These are phyloP conservation scores for Bhutanitis thaidina DNA, from an alignment of 2,888 invertebrate genomes.

Conservation along the genomic window DNA sequence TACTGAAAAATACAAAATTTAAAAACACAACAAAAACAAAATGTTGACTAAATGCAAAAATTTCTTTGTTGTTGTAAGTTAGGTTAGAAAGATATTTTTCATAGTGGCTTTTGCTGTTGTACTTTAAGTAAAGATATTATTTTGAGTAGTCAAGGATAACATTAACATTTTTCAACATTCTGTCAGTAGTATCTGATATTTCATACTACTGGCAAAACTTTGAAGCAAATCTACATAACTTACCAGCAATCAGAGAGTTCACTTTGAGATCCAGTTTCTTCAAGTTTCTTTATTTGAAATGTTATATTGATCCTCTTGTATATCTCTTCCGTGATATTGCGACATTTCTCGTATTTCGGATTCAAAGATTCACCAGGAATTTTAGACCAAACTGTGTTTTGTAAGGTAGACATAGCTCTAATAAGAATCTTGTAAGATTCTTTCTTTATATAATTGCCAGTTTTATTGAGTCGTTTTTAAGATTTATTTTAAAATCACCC, in stretches of 20 bases:
- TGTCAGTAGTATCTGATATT: too few species aligned
- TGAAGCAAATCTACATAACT: slow-evolving; percentile 1
- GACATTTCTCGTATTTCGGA: slow-evolving; percentile 69
- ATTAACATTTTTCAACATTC: too few species aligned
- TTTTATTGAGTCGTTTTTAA: slow-evolving; percentile 34
- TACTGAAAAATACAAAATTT: too few species aligned
- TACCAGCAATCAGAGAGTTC: slow-evolving; percentile 64
- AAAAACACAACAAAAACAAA: too few species aligned
- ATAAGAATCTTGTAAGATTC: slow-evolving; percentile 47
- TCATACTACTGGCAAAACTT: too few species aligned
- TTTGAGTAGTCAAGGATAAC: too few species aligned
- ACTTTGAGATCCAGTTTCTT: slow-evolving; percentile 54
- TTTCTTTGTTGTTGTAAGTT: too few species aligned
- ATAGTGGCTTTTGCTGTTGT: too few species aligned
- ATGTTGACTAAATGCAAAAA: too few species aligned
- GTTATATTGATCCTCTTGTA: slow-evolving; percentile 73
- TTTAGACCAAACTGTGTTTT: slow-evolving; percentile 50
- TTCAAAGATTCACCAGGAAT: slow-evolving; percentile 42
- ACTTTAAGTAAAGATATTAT: too few species aligned
- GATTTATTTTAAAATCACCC: slow-evolving; percentile 43
- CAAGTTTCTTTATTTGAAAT: slow-evolving; percentile 69
- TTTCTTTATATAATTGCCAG: slow-evolving; percentile 29
- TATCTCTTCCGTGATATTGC: slow-evolving; percentile 71
- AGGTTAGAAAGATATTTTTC: too few species aligned
- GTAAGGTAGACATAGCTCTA: slow-evolving; percentile 52